phyloP scores from a whole-genome alignment of 2,797 vertebrate genomes.

The Melanotaenia maccullochi region DNA sequence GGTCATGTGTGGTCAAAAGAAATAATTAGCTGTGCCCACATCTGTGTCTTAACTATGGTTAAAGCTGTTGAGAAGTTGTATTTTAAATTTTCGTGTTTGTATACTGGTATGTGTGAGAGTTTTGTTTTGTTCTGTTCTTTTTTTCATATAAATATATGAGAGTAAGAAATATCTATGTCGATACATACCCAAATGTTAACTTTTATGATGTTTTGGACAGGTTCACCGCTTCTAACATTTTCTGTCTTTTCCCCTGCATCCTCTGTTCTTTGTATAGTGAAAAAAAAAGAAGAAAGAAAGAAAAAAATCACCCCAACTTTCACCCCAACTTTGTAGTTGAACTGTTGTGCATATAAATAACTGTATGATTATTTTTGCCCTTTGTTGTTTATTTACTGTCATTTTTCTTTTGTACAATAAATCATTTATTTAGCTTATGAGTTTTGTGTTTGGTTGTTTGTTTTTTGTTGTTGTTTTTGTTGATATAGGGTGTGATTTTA shows the following conservation, averaged over 20 bases:
- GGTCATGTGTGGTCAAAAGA: conserved; percentile 72
- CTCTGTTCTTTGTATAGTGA: conserved; percentile 83
- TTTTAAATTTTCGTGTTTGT: conserved; percentile 79
- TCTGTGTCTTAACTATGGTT: conserved; percentile 68
- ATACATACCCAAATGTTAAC: conserved; percentile 82
- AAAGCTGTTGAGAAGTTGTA: conserved; percentile 69
- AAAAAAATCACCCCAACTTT: conserved; percentile 77
- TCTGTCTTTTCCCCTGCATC: conserved; percentile 74
- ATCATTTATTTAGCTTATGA: conserved; percentile 89
- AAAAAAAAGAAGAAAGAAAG: conserved; percentile 42
- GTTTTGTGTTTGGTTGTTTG: conserved; percentile 48
- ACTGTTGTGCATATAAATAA: conserved; percentile 86
- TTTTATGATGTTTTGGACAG: conserved; percentile 83
- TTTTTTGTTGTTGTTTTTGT: not conserved
- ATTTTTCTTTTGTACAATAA: conserved; percentile 93
- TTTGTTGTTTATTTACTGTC: conserved; percentile 86
- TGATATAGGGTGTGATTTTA: not conserved
- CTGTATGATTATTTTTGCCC: conserved; percentile 82
- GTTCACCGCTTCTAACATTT: conserved; percentile 84
- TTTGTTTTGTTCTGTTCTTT: conserved; percentile 15
- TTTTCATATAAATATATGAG: conserved; percentile 82
- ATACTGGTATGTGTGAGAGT: conserved; percentile 81
- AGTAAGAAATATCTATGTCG: conserved; percentile 82
- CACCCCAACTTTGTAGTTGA: conserved; percentile 84
- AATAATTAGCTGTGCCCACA: conserved; percentile 74